Conservation (phyloP, 2,113 vertebrate genomes). For the Gracilinanus agilis region DNA sequence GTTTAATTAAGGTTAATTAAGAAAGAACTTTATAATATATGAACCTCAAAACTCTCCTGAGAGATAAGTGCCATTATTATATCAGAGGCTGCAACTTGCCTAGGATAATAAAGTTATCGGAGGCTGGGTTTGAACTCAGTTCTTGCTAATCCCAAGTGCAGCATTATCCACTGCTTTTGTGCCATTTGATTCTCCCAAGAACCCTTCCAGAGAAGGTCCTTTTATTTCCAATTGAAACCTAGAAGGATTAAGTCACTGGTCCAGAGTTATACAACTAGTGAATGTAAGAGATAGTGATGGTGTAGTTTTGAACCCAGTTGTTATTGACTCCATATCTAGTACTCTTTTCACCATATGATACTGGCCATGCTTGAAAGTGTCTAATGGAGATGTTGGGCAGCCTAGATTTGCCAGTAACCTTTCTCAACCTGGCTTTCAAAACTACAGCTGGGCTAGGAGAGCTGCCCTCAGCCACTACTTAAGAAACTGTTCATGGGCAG, state of each 20-base stretch:
- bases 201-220: not conserved
- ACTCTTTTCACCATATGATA: not conserved
- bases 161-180: not conserved
- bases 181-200: not conserved
- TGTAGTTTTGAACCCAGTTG: not conserved
- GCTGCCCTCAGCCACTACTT: slow-evolving; percentile 47
- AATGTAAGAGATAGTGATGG: not conserved
- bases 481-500: slow-evolving; percentile 61
- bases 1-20: no score
- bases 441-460: not conserved
- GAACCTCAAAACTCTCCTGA: no score
- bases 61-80: no score
- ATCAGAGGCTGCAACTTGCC: no score
- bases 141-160: not conserved
- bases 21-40: no score
- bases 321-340: not conserved
- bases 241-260: not conserved
- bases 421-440: slow-evolving; percentile 18
- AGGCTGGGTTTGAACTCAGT: not conserved
- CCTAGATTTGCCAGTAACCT: not conserved
- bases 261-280: not conserved
- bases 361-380: not conserved
- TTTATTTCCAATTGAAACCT: not conserved
- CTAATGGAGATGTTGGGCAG: not conserved
- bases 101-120: no score